Evolutionary conservation across 1,140 invertebrate genomes (phyloP).

Genomic region (Popillia japonica): DNA sequence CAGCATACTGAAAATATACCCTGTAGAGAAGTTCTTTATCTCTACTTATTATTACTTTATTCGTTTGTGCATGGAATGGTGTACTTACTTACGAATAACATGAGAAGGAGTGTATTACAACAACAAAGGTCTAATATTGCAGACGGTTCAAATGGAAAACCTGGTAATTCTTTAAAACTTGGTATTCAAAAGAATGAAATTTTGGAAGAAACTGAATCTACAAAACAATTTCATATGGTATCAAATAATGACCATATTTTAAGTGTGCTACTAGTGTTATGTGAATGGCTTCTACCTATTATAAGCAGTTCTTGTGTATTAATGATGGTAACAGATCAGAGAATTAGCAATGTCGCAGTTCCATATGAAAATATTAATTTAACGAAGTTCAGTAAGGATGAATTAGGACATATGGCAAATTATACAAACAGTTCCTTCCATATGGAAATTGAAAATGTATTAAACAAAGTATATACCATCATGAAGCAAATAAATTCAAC

Average conservation of each 20-base stretch:
- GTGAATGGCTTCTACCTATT: neutral
- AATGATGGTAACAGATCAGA: neutral
- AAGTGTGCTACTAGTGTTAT: neutral
- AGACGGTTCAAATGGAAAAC: neutral
- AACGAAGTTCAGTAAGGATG: neutral
- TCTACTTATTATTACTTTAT: neutral
- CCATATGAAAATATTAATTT: neutral
- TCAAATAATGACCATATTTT: too few relatives aligned
- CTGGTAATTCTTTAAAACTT: neutral
- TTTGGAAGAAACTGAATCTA: neutral
- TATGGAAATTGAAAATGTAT: constrained; percentile 43
- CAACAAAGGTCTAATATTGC: neutral
- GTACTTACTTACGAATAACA: neutral
- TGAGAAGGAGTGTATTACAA: neutral
- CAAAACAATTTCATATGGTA: neutral
- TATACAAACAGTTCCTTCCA: neutral
- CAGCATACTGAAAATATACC: neutral
- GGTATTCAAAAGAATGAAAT: neutral
- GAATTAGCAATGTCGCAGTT: neutral
- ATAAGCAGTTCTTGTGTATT: neutral
- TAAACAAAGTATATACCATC: constrained; percentile 46
- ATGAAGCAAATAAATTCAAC: constrained; percentile 43
- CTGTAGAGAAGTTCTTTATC: constrained; percentile 14
- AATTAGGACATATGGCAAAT: neutral
- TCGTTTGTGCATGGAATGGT: constrained; percentile 32